These are phyloP conservation scores for Hippocampus zosterae DNA, from an alignment of 2,113 vertebrate species.

Conservation along the genomic window DNA sequence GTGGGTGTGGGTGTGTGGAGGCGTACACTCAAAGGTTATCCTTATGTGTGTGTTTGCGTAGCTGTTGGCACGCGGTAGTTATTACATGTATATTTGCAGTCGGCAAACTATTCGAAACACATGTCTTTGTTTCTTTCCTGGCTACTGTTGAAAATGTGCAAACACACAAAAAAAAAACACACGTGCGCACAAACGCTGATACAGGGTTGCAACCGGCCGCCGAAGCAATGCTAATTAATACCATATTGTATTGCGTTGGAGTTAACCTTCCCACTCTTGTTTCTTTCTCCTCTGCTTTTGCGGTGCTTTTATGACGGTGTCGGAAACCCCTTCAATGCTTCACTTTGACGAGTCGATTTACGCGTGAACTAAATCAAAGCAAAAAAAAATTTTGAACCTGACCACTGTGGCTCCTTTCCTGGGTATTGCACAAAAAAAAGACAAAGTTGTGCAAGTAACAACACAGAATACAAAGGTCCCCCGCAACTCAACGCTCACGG, in stretches of 20 bases:
- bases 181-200: conserved; percentile 24
- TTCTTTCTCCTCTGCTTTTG: neutral
- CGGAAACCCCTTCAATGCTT: neutral
- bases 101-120: conserved; percentile 55
- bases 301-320: neutral
- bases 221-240: conserved; percentile 63
- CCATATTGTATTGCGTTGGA: conserved; percentile 54
- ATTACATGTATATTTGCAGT: conserved; percentile 62
- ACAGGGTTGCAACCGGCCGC: conserved; percentile 57
- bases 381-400: neutral
- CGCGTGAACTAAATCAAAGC: neutral
- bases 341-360: neutral
- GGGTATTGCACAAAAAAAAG: neutral
- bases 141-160: conserved; percentile 58
- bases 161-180: conserved; percentile 3
- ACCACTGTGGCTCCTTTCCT: neutral
- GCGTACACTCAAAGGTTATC: neutral
- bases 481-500: no score
- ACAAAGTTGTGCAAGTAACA: no score
- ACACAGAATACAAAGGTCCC: no score
- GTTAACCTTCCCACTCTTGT: conserved; percentile 39
- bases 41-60: conserved; percentile 21
- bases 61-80: conserved; percentile 55
- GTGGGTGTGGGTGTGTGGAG: conserved; percentile 8
- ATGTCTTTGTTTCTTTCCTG: conserved; percentile 61